A percentile compares a stretch with the other conserved stretches of the same genome.
phyloP scores from a whole-genome alignment of 2,888 invertebrate species.

The Tenthredo scrophulariae region DNA sequence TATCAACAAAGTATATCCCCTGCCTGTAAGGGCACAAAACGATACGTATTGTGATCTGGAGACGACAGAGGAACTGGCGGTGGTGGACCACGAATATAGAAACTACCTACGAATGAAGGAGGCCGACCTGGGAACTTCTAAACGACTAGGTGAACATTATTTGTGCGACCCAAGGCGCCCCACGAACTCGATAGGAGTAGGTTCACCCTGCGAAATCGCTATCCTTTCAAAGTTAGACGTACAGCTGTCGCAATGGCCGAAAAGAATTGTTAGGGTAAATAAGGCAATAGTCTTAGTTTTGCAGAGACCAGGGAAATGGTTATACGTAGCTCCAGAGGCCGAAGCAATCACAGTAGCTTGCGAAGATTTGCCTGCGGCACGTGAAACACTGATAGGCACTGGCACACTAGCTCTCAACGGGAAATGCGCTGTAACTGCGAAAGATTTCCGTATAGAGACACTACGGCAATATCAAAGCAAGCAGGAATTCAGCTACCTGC shows the following conservation, averaged over 20 bases:
- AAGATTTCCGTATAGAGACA: not conserved
- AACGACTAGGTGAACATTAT: not conserved
- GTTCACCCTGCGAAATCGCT: not conserved
- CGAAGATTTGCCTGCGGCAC: not conserved
- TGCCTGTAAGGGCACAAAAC: not conserved
- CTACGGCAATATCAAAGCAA: not conserved
- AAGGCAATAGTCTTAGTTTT: not conserved
- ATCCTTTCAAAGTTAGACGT: not conserved
- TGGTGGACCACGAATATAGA: not conserved
- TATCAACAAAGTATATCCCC: not conserved
- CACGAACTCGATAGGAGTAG: not conserved
- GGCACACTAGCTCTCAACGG: not conserved
- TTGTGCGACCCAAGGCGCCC: not conserved
- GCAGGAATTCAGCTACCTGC: not conserved
- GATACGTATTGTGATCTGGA: too few species aligned
- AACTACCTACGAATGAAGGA: not conserved
- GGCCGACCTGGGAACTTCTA: not conserved
- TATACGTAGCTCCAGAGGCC: not conserved
- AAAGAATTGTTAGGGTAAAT: not conserved
- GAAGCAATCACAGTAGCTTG: not conserved
- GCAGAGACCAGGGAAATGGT: not conserved
- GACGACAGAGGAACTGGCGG: not conserved
- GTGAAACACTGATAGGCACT: not conserved
- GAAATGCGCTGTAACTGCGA: not conserved
- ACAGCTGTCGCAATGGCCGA: not conserved